These are phyloP conservation scores for Pterostichus niger DNA, from an alignment of 2,888 invertebrate genomes.

Conservation along the genomic window DNA sequence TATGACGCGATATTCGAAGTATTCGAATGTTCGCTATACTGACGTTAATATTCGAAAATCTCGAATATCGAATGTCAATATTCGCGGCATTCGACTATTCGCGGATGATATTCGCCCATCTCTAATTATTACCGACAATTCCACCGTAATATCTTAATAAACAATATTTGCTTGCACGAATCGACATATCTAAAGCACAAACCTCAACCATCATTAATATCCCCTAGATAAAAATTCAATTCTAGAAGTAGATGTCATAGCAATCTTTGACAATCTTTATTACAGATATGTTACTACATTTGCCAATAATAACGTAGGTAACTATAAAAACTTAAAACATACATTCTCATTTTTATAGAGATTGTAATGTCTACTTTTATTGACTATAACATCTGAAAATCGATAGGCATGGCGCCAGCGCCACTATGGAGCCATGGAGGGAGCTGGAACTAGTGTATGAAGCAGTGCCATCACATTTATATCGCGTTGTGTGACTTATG, in stretches of 20 bases:
- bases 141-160: neutral
- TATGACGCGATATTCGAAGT: too few relatives aligned
- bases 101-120: too few relatives aligned
- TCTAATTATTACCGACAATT: neutral
- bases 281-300: conserved; percentile 1
- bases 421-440: neutral
- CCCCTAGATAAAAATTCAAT: conserved; percentile 13
- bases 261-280: conserved; percentile 28
- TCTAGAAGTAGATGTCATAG: neutral
- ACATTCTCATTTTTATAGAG: conserved; percentile 49
- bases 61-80: too few relatives aligned
- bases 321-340: conserved; percentile 55
- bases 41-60: too few relatives aligned
- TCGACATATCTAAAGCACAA: neutral
- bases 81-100: too few relatives aligned
- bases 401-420: conserved; percentile 49
- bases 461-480: conserved; percentile 35
- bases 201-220: conserved; percentile 22
- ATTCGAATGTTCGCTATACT: too few relatives aligned
- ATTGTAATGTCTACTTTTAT: conserved; percentile 57
- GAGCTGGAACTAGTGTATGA: conserved; percentile 9
- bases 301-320: conserved; percentile 43
- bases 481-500: conserved; percentile 35
- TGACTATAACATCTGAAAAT: conserved; percentile 50
- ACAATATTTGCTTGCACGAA: neutral